Percentiles rank a stretch among this genome's conserved stretches.
Evolutionary conservation across 2,797 vertebrate species (phyloP).

Genomic region (Sebastes vulpes): DNA sequence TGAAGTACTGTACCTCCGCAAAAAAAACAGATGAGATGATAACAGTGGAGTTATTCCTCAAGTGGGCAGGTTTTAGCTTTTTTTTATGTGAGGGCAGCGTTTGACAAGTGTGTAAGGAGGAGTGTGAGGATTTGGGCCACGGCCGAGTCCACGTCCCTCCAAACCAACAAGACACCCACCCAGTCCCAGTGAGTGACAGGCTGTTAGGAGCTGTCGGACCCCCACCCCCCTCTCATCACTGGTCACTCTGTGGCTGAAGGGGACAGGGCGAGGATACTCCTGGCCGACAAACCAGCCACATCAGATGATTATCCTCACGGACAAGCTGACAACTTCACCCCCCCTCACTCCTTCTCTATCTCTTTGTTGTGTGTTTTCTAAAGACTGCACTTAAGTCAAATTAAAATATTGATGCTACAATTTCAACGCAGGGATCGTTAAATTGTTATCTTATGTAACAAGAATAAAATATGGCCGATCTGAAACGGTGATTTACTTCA

Average conservation of each 20-base stretch:
- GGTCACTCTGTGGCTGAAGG: constrained; percentile 64
- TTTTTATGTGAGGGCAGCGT: not conserved
- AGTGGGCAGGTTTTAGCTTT: not conserved
- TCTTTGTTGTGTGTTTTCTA: constrained; percentile 15
- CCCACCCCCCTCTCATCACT: constrained; percentile 21
- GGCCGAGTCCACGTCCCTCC: constrained; percentile 28
- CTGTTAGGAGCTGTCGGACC: constrained; percentile 69
- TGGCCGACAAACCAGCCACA: constrained; percentile 55
- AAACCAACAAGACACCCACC: constrained; percentile 37
- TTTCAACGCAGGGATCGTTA: not conserved
- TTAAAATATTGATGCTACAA: not conserved
- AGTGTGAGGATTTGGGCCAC: constrained; percentile 24
- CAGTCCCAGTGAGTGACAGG: constrained; percentile 63
- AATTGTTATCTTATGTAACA: not conserved
- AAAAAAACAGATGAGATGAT: not conserved
- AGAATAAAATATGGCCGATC: not conserved
- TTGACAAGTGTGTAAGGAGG: not conserved
- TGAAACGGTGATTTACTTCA: not conserved
- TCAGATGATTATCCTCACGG: constrained; percentile 61
- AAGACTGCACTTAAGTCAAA: not conserved
- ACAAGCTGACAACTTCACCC: constrained; percentile 50
- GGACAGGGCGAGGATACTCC: constrained; percentile 63
- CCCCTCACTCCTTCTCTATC: not conserved
- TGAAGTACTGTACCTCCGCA: not conserved
- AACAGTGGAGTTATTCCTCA: not conserved